Conservation (phyloP, 2,113 vertebrate genomes). For the Uropsilus gracilis region DNA sequence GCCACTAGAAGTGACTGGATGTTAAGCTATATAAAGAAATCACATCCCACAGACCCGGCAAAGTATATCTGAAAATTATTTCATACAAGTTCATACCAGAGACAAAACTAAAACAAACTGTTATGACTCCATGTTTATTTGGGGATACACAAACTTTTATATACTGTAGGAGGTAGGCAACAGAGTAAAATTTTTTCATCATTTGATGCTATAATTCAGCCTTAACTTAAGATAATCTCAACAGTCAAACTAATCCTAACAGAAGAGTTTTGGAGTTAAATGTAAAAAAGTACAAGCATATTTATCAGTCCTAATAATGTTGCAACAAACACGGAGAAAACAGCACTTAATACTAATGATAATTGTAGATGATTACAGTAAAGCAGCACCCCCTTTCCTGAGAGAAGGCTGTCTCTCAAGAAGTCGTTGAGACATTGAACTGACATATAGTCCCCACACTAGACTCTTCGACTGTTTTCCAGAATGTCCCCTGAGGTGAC, state of each 20-base stretch:
- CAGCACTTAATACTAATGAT: not conserved
- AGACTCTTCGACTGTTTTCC: not conserved
- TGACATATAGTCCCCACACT: not conserved
- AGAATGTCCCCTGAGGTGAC: not conserved
- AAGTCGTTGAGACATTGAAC: not conserved
- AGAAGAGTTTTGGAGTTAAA: not conserved
- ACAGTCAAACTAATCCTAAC: constrained; percentile 5
- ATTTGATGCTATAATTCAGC: not conserved
- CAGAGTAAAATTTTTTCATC: not conserved
- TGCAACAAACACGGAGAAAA: not conserved
- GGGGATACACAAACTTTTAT: not conserved
- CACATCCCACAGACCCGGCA: not conserved
- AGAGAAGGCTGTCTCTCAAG: not conserved
- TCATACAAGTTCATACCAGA: not conserved
- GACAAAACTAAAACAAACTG: not conserved
- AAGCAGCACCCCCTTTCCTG: no score
- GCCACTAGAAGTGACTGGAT: not conserved
- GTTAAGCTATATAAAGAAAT: constrained; percentile 19
- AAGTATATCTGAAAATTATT: constrained; percentile 4
- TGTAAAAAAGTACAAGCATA: not conserved
- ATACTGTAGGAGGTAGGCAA: not conserved
- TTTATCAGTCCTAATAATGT: not conserved
- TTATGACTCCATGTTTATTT: not conserved
- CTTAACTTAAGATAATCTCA: not conserved
- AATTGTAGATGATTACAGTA: not conserved